These are phyloP conservation scores for Brachymystax lenok DNA, from an alignment of 2,797 vertebrate species.

Conservation along the genomic window DNA sequence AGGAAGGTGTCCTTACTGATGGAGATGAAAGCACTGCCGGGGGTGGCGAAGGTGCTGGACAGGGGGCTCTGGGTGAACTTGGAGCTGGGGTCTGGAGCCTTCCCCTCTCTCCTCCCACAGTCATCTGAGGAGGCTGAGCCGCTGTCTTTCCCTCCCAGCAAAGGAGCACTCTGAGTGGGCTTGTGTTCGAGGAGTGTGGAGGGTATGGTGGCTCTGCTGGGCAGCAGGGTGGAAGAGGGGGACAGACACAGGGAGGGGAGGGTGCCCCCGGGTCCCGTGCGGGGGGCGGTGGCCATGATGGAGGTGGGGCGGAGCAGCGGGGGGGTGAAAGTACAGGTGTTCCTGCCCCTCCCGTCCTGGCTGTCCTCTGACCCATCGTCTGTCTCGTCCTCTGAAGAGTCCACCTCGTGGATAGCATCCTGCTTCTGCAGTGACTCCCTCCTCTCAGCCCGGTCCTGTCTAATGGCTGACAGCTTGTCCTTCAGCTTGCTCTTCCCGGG, in stretches of 20 bases:
- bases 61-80: slow-evolving; percentile 54
- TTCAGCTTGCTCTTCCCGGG: slow-evolving; percentile 78
- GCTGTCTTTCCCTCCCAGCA: slow-evolving; percentile 32
- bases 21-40: slow-evolving; percentile 77
- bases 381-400: slow-evolving; percentile 93
- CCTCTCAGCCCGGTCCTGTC: slow-evolving; percentile 91
- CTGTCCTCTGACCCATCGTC: slow-evolving; percentile 92
- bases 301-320: slow-evolving; percentile 71
- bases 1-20: slow-evolving; percentile 70
- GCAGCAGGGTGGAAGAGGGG: slow-evolving; percentile 48
- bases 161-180: slow-evolving; percentile 21
- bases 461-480: slow-evolving; percentile 83
- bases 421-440: slow-evolving; percentile 95
- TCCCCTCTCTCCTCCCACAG: slow-evolving; percentile 23
- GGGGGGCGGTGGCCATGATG: slow-evolving; percentile 44
- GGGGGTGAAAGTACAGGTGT: slow-evolving; percentile 53
- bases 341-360: slow-evolving; percentile 78
- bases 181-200: slow-evolving; percentile 36
- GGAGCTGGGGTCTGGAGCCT: slow-evolving; percentile 28
- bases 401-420: slow-evolving; percentile 95
- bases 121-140: slow-evolving; percentile 15
- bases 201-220: slow-evolving; percentile 44
- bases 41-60: slow-evolving; percentile 68
- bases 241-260: slow-evolving; percentile 65
- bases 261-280: slow-evolving; percentile 59